Evolutionary conservation across 2,113 vertebrate genomes (phyloP).

Genomic region (Paralichthys olivaceus): DNA sequence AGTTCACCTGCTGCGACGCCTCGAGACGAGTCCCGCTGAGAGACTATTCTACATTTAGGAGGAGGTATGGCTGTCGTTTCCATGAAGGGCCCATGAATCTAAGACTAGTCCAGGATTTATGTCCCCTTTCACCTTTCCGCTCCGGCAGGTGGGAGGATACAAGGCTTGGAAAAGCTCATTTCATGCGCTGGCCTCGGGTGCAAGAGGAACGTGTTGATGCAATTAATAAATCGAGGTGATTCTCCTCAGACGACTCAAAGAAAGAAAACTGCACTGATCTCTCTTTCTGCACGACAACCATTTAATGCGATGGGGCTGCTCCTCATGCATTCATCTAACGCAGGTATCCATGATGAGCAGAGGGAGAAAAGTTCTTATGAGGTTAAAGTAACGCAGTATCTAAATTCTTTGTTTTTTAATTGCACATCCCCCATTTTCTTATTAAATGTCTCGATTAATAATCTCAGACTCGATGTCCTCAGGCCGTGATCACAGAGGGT

Average conservation of each 20-base stretch:
- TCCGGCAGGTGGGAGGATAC: neutral
- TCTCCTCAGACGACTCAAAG: neutral
- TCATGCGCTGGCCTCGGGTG: neutral
- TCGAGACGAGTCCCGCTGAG: constrained; percentile 46
- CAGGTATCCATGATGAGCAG: too few species aligned
- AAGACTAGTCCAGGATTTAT: constrained; percentile 16
- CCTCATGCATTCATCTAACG: neutral
- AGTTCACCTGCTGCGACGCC: constrained; percentile 65
- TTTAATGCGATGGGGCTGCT: neutral
- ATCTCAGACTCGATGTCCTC: neutral
- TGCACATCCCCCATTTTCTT: constrained; percentile 35
- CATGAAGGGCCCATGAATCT: constrained; percentile 23
- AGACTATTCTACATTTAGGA: constrained; percentile 43
- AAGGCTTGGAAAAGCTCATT: neutral
- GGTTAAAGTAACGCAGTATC: neutral
- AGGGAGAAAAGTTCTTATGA: neutral
- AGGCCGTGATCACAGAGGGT: constrained; percentile 17
- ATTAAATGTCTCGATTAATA: neutral
- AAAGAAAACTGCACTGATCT: neutral
- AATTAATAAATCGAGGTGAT: neutral
- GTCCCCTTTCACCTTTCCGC: neutral
- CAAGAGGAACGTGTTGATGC: constrained; percentile 4
- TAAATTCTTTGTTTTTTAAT: constrained; percentile 15
- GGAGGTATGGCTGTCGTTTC: constrained; percentile 63
- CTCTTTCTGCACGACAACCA: neutral